Conservation (phyloP, 2,888 invertebrate species). For the Sesamia inferens region DNA sequence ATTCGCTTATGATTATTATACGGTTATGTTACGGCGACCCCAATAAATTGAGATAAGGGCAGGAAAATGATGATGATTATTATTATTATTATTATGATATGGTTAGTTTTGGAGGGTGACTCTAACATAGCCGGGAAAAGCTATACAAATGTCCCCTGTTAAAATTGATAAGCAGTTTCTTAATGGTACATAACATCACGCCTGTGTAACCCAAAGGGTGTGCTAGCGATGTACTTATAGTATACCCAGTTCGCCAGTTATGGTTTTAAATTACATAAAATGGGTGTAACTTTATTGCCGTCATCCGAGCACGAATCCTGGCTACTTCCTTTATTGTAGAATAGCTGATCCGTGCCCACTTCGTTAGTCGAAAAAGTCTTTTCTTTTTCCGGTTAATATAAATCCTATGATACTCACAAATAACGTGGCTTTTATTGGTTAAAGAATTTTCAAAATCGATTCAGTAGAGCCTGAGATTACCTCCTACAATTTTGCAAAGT, state of each 20-base stretch:
- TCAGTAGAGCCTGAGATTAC: too few species aligned
- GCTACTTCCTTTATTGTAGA: background rate
- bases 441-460: too few species aligned
- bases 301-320: background rate
- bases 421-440: too few species aligned
- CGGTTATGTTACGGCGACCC: background rate
- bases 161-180: background rate
- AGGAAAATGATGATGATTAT: background rate
- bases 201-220: background rate
- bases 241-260: background rate
- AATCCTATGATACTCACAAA: too few species aligned
- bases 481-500: too few species aligned
- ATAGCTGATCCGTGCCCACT: too few species aligned
- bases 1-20: background rate
- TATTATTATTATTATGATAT: background rate
- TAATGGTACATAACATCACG: background rate
- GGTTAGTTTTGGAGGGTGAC: background rate
- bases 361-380: too few species aligned
- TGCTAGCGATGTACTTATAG: background rate
- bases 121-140: background rate
- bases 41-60: background rate
- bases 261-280: background rate
- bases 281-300: background rate
- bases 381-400: too few species aligned
- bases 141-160: background rate